Base-by-base conservation (phyloP, 2,797 vertebrate species). In the Helarctos malayanus region DNA sequence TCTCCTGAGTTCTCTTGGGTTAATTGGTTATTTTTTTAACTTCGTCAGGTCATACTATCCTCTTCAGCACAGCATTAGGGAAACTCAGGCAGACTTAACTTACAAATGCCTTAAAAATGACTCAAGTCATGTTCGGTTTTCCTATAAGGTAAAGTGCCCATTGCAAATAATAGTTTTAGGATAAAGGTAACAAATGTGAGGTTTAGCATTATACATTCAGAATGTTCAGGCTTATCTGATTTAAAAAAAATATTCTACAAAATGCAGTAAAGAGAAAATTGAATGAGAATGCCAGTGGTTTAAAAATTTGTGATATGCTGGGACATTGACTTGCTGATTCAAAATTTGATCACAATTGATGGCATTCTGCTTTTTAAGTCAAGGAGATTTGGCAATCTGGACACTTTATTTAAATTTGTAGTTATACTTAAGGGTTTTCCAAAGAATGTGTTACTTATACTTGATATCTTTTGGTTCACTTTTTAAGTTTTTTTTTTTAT, bases 11-110 rank as follows among this genome's bases (percentile, higher is more conserved):
- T 68, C 90, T 92, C 95, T 7, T 0, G 54, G 59, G 98, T 99
- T 99, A 98, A 98, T 98, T 3, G 32, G 97, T 99, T 98, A 99
- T 97, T 94, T 92, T 92, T 97, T 95, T 96, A 98, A 96, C 95
- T 98, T 97, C 57, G 2, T 79, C 92, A 38, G 57, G 95, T 98
- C 97, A 98, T 87, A 54, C 69, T 97, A 1, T 97, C 98, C 93
- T 95, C 96, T 97, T 89, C 69, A n/a, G 79, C 92, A 91, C 29
- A 78, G 2, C 32, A 0, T 61, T 95, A 25, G 81, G 90, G 69
- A 94, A 82, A 78, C 94, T 94, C 96, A 90, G 84, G 45, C 69
- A 75, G 89, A 93, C 73, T n/a, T n/a, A 25, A 94, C 94, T 92
- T 9, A 63, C 14, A 59, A 98, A 90, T 90, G 89, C 86, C 80